These are phyloP conservation scores for Megaleporinus macrocephalus DNA, from an alignment of 2,113 vertebrate genomes.

Conservation along the genomic window DNA sequence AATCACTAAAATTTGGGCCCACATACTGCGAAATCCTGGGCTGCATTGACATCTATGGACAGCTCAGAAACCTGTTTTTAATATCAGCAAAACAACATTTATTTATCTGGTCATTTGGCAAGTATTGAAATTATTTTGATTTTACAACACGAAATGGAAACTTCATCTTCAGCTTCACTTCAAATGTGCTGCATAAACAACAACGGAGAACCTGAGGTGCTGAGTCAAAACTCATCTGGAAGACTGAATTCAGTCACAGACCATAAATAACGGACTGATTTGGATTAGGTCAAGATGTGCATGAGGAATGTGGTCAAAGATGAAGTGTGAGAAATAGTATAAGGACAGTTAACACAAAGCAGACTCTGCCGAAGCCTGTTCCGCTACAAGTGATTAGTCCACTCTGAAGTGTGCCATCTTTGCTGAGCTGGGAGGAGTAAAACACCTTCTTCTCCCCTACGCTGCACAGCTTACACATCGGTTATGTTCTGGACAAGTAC, in stretches of 20 bases:
- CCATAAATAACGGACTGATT: conserved; percentile 56
- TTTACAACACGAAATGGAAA: conserved; percentile 21
- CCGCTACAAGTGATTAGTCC: conserved; percentile 44
- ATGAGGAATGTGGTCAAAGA: conserved; percentile 62
- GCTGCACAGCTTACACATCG: conserved; percentile 23
- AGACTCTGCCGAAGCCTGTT: conserved; percentile 47
- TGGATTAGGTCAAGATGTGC: conserved; percentile 67
- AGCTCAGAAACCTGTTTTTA: conserved; percentile 38
- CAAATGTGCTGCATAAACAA: conserved; percentile 37
- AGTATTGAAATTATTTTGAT: conserved; percentile 11
- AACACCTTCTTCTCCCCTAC: conserved; percentile 14
- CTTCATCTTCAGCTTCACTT: conserved; percentile 15
- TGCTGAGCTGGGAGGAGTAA: conserved; percentile 10
- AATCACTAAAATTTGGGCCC: neutral
- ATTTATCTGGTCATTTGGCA: conserved; percentile 18
- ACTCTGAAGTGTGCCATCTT: conserved; percentile 37
- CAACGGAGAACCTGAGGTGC: conserved; percentile 42
- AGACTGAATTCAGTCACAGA: conserved; percentile 53
- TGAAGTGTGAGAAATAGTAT: conserved; percentile 62
- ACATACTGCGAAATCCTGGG: conserved; percentile 8
- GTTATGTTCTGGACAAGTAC: conserved; percentile 39
- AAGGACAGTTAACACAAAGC: conserved; percentile 61
- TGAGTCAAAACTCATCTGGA: conserved; percentile 58
- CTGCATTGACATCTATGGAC: neutral
- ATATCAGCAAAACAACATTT: conserved; percentile 7